Conservation (phyloP, 1,140 invertebrate genomes). For the Cydia strobilella region DNA sequence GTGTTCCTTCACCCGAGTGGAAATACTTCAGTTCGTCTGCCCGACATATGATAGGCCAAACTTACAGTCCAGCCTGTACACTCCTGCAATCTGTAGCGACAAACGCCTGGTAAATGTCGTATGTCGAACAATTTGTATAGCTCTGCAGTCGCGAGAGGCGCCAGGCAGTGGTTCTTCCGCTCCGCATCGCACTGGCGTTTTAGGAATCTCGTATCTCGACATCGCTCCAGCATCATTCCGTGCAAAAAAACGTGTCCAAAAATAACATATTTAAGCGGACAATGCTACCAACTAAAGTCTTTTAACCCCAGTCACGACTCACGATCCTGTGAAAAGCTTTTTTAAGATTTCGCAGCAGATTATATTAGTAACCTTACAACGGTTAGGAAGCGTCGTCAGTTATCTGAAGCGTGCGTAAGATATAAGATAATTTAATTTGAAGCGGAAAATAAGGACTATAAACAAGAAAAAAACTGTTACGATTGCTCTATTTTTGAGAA, state of each 20-base stretch:
- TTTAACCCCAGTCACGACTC: constrained; percentile 63
- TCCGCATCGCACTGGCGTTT: constrained; percentile 49
- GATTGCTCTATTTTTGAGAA: no score
- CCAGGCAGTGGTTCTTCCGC: constrained; percentile 21
- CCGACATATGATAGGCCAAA: no score
- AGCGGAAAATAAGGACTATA: not conserved
- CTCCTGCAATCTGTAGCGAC: no score
- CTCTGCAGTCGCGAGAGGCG: not conserved
- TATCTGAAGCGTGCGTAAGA: constrained; percentile 38
- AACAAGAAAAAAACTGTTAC: not conserved
- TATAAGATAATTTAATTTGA: not conserved
- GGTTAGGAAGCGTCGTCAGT: constrained; percentile 41
- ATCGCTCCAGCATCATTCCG: constrained; percentile 46
- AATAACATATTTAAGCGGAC: constrained; percentile 48
- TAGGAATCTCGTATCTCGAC: constrained; percentile 48
- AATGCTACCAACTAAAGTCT: constrained; percentile 41
- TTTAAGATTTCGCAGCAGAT: constrained; percentile 53
- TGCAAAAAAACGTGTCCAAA: constrained; percentile 54
- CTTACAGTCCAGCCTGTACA: no score
- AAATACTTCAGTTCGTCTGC: no score
- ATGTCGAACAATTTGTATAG: not conserved
- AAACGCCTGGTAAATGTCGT: not conserved
- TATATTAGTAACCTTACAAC: constrained; percentile 44
- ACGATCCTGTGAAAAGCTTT: constrained; percentile 55
- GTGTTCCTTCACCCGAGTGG: no score